Conservation (phyloP, 1,140 invertebrate species). For the Rhyzopertha dominica region DNA sequence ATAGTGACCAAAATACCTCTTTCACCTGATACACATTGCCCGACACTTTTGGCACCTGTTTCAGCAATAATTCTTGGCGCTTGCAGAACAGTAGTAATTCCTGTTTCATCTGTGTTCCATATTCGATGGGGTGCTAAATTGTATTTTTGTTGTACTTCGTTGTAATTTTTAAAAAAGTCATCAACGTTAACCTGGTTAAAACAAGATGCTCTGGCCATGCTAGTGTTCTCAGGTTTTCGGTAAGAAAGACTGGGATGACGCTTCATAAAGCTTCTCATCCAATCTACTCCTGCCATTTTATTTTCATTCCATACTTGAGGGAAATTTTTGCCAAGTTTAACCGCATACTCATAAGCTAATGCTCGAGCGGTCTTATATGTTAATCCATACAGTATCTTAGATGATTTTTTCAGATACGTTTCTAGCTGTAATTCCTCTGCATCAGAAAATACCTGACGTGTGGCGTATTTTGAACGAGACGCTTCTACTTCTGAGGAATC, state of each 20-base stretch:
- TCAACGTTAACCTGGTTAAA: conserved; percentile 45
- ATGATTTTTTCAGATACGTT: conserved; percentile 23
- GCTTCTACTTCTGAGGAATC: too few species aligned
- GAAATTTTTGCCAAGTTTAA: conserved; percentile 22
- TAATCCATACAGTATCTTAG: conserved; percentile 30
- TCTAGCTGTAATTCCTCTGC: conserved; percentile 22
- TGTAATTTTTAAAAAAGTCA: conserved; percentile 39
- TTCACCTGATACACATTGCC: conserved; percentile 43
- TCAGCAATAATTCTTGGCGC: conserved; percentile 42
- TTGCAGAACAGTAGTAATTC: conserved; percentile 46
- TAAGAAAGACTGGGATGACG: conserved; percentile 36
- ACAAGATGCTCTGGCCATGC: conserved; percentile 34
- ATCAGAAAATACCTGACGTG: conserved; percentile 19
- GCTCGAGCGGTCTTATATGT: conserved; percentile 17
- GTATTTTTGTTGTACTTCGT: conserved; percentile 17
- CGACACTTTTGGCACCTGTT: conserved; percentile 42
- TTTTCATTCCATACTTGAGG: conserved; percentile 37
- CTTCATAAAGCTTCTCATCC: conserved; percentile 40
- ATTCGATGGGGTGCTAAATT: conserved; percentile 39
- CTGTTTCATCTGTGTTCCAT: conserved; percentile 47
- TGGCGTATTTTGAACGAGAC: too few species aligned
- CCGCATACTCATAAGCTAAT: conserved; percentile 35
- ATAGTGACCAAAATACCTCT: conserved; percentile 39
- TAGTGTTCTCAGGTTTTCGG: conserved; percentile 39
- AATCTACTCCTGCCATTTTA: conserved; percentile 38